These are phyloP conservation scores for Lordiphosa mommai DNA, from an alignment of 1,140 invertebrate species.

Conservation along the genomic window DNA sequence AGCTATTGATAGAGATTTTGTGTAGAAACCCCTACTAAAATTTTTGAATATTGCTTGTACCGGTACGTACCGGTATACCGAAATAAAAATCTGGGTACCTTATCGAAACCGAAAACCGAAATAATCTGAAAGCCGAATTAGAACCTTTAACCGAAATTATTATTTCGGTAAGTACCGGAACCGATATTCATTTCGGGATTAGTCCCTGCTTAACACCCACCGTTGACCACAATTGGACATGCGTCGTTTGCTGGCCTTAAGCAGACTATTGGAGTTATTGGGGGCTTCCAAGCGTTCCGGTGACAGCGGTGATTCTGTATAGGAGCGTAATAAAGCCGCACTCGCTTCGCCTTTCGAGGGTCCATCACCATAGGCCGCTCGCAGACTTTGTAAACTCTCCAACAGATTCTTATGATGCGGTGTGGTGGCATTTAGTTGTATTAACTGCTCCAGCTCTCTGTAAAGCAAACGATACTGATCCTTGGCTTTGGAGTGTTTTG, in stretches of 20 bases:
- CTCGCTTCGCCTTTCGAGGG: constrained; percentile 82
- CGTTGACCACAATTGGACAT: constrained; percentile 65
- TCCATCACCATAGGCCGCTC: constrained; percentile 80
- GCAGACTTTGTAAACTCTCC: constrained; percentile 90
- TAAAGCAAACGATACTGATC: constrained; percentile 95
- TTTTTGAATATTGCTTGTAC: too few species aligned
- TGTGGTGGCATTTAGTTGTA: constrained; percentile 86
- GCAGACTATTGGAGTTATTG: constrained; percentile 64
- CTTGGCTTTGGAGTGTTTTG: constrained; percentile 81
- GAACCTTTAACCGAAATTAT: too few species aligned
- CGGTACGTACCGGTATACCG: too few species aligned
- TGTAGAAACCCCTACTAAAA: too few species aligned
- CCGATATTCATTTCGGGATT: too few species aligned
- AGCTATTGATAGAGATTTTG: too few species aligned
- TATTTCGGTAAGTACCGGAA: too few species aligned
- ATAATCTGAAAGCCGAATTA: too few species aligned
- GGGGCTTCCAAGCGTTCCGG: constrained; percentile 82
- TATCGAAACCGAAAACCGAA: too few species aligned
- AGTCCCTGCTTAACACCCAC: neutral
- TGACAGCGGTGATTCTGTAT: constrained; percentile 90
- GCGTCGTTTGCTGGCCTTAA: constrained; percentile 79
- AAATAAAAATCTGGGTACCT: too few species aligned
- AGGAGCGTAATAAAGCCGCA: constrained; percentile 80
- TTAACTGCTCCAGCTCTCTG: constrained; percentile 91
- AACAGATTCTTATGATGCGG: constrained; percentile 88